Evolutionary conservation across 2,113 vertebrate species (phyloP).

Genomic region (Oryctolagus cuniculus): DNA sequence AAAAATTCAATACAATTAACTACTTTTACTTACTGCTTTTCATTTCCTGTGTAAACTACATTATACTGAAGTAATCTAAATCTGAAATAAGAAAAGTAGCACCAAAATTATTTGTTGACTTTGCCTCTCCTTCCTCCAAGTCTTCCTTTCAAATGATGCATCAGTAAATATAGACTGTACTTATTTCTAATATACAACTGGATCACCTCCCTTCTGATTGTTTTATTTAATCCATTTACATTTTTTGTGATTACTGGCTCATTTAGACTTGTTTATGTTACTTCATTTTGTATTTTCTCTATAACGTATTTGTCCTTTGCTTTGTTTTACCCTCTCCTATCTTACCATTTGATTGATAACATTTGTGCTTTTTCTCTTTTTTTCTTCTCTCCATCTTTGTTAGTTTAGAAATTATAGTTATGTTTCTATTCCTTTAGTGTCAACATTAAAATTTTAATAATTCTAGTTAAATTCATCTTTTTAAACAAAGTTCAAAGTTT

Average conservation of each 20-base stretch:
- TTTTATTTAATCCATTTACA: neutral
- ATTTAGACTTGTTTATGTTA: neutral
- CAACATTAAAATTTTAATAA: neutral
- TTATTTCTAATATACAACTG: neutral
- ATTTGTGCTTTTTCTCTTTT: neutral
- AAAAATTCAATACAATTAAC: neutral
- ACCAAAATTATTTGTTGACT: neutral
- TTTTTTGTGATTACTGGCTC: constrained; percentile 15
- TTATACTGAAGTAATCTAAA: neutral
- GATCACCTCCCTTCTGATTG: neutral
- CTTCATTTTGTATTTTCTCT: neutral
- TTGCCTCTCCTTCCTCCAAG: neutral
- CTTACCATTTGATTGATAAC: neutral
- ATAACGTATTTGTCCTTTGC: neutral
- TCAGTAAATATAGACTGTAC: neutral
- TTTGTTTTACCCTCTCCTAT: neutral
- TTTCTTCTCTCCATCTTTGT: neutral
- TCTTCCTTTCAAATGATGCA: neutral
- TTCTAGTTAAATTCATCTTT: neutral
- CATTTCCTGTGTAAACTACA: neutral
- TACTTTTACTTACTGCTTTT: neutral
- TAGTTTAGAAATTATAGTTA: neutral
- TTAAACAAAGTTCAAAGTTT: neutral
- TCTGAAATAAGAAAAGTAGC: neutral
- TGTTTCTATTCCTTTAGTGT: constrained; percentile 17